phyloP scores from a whole-genome alignment of 2,113 vertebrate genomes.

The Urocynchramus pylzowi region DNA sequence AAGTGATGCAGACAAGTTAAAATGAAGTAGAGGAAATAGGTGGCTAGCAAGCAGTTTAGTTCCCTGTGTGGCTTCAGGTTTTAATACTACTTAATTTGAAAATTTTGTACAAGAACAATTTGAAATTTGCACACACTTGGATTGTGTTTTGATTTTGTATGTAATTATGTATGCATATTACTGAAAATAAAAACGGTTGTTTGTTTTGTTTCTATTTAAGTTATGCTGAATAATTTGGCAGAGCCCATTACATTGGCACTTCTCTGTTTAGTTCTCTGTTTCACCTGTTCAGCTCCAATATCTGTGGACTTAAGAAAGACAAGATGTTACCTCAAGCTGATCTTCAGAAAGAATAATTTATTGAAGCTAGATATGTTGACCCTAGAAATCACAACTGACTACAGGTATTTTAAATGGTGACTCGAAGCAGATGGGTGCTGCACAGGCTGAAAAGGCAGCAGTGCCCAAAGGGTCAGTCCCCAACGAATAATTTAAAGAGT shows the following conservation, averaged over 20 bases:
- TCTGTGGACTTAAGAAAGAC: neutral
- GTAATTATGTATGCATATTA: slow-evolving; percentile 38
- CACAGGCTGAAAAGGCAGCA: neutral
- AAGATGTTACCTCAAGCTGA: neutral
- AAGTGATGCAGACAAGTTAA: slow-evolving; percentile 26
- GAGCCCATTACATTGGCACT: neutral
- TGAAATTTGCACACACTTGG: slow-evolving; percentile 61
- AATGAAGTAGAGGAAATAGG: slow-evolving; percentile 15
- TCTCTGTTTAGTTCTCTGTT: neutral
- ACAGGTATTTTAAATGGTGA: neutral
- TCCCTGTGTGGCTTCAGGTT: slow-evolving; percentile 7
- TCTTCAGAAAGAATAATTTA: neutral
- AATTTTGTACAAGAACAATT: slow-evolving; percentile 60
- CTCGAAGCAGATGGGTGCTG: neutral
- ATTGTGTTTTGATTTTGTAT: slow-evolving; percentile 41
- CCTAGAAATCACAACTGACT: neutral
- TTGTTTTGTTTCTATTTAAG: slow-evolving; percentile 27
- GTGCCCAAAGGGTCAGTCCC: neutral
- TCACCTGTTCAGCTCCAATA: neutral
- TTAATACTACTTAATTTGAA: slow-evolving; percentile 52
- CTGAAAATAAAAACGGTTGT: slow-evolving; percentile 63
- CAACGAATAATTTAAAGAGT: neutral
- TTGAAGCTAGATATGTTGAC: neutral
- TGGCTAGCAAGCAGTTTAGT: neutral
- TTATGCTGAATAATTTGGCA: neutral